Evolutionary conservation across 1,140 invertebrate species (phyloP).

Genomic region (Caerostris extrusa): DNA sequence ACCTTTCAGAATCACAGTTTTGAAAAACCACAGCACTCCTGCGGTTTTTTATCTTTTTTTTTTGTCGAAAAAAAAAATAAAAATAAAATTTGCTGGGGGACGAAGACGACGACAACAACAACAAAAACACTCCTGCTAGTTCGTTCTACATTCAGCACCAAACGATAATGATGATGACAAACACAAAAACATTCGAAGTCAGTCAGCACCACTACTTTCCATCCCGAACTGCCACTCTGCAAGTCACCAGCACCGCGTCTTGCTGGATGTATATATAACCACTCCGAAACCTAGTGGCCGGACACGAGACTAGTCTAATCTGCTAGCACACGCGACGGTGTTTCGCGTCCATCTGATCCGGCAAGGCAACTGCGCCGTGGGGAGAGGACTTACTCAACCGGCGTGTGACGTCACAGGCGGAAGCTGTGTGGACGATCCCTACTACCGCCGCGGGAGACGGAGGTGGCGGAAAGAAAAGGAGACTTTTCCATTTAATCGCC

Average conservation of each 20-base stretch:
- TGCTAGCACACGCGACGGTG: slow-evolving; percentile 32
- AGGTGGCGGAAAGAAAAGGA: not conserved
- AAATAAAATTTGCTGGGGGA: not conserved
- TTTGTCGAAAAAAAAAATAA: not conserved
- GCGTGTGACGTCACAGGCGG: slow-evolving; percentile 70
- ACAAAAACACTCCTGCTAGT: slow-evolving; percentile 3
- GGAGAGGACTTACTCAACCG: slow-evolving; percentile 66
- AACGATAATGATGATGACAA: slow-evolving; percentile 12
- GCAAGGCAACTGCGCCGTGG: slow-evolving; percentile 25
- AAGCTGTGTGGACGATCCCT: slow-evolving; percentile 59
- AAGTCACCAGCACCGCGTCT: not conserved
- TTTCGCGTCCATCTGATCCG: slow-evolving; percentile 65
- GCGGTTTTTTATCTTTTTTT: not conserved
- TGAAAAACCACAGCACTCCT: slow-evolving; percentile 48
- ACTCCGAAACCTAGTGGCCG: not conserved
- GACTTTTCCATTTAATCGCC: slow-evolving; percentile 63
- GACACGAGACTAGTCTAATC: not conserved
- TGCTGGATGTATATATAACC: not conserved
- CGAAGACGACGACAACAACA: not conserved
- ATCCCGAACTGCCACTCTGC: slow-evolving; percentile 26
- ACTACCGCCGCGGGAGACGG: not conserved
- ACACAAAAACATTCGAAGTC: slow-evolving; percentile 41
- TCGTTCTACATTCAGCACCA: not conserved
- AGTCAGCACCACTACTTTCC: not conserved
- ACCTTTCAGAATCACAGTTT: slow-evolving; percentile 65